Evolutionary conservation across 2,113 vertebrate species (phyloP), one percentile per base, ranked within the genome.

Genomic region (Archocentrus centrarchus): DNA sequence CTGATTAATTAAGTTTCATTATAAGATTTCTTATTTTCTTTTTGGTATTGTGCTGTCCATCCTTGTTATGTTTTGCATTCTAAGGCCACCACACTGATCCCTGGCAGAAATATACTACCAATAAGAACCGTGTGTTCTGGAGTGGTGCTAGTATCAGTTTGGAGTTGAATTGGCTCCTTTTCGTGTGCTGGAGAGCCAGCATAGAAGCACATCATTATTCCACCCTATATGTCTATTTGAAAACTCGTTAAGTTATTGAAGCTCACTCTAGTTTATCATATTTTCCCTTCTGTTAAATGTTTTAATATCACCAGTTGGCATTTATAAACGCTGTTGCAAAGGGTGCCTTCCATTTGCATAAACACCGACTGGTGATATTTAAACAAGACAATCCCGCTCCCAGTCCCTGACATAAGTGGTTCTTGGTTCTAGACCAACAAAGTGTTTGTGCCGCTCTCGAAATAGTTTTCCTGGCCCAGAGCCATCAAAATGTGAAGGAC

Each of bases 321-420:
- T 73, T 73, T 73, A 55, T 73, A 55, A 73, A 55, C 3, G 68
- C 47, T 55, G 47, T 73, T 73, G 68, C 68, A 73, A 73, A 73
- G 68, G 68, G 68, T 73, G 68, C 47, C 68, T 73, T 70, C 47
- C 47, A 73, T 73, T 73, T 73, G 68, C 68, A 73, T 73, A 73
- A 73, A 73, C 68, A 55, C 68, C 68, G 68, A 73, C 68, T 73
- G 68, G 68, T 73, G 68, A 73, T 73, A 73, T 73, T 73, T 73
- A 73, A 73, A 73, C 68, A 73, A 73, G 68, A 73, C 47, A 73
- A 73, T 73, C 68, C 68, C 47, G 68, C 47, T 73, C 68, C 68
- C 68, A 73, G 27, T 73, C 68, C 68, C 68, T 73, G 68, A 73
- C 68, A 73, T 73, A 73, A 73, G 68, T 73, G 68, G 68, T 73